Evolutionary conservation across 1,140 invertebrate genomes (phyloP), one percentile per base, ranked within the genome.

Genomic region (Zaprionus davidi): DNA sequence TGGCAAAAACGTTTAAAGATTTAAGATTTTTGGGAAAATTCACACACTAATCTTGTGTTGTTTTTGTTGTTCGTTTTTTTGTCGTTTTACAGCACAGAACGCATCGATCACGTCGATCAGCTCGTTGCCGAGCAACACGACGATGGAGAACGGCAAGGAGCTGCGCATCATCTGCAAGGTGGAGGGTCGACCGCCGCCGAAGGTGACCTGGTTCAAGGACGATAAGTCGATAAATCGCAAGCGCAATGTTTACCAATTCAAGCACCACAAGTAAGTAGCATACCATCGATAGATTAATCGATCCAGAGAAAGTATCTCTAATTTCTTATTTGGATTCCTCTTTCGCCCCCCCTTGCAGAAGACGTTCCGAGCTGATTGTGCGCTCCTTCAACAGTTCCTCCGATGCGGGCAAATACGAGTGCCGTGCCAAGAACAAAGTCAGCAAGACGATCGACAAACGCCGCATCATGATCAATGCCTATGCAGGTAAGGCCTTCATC

Each of bases 291-390:
- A 51, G 4, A 26, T 69, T 20, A 13, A 63, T 55, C 20, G 20
- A 20, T 22, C 9, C 20, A 22, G 41, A 17, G 3, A 0, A 3
- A n/a, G 5, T 11, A 63, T 58, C 26, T 65, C 17, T 56, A 62
- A 74, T 38, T 26, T 66, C 63, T 22, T 17, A 56, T 31, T n/a
- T 41, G 3, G 22, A 3, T 53, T 71, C 28, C 2, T 20, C n/a
- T 17, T 1, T 7, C 13, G 5, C 15, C 31, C 13, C 31, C 13
- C 1, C 24, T 34, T 34, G 63, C 93, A 97, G 96, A 93, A 95
- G 95, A 94, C 95, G 95, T 94, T 96, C 96, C 93, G 95, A 95
- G 93, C 94, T 97, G 93, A 95, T 96, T 82, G 96, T 97, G 93
- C 94, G 94, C 75, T 95, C 95, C 79, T 95, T 95, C 76, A 94